Conservation (phyloP, 2,797 vertebrate genomes). For the Mycteria americana region DNA sequence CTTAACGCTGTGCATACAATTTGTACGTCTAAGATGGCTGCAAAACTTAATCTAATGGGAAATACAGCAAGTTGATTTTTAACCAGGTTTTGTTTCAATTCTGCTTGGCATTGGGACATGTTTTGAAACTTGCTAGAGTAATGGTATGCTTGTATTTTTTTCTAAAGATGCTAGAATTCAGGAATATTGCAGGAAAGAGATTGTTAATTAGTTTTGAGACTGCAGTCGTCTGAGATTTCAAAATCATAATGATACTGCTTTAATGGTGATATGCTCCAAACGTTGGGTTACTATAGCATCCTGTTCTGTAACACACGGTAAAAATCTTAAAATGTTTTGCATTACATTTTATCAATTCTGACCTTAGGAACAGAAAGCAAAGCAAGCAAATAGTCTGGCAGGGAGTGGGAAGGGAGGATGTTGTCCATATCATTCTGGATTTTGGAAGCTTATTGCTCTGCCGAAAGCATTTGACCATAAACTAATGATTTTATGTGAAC, state of each 20-base stretch:
- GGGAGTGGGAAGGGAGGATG: background rate
- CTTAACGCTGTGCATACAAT: fast-evolving
- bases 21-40: background rate
- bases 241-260: background rate
- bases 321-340: background rate
- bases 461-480: background rate
- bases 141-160: background rate
- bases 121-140: background rate
- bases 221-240: background rate
- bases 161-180: background rate
- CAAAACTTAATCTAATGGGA: background rate
- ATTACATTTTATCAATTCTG: background rate
- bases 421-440: background rate
- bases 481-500: background rate
- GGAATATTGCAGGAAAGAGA: background rate
- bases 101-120: background rate
- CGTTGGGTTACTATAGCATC: background rate
- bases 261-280: background rate
- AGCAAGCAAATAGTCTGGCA: background rate
- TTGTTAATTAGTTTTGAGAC: background rate
- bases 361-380: background rate
- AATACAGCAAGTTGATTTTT: background rate
- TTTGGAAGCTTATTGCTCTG: background rate
- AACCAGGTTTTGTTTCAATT: background rate
- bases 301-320: fast-evolving